Base-by-base conservation (phyloP, 2,113 vertebrate species). In the Rafetus swinhoei region DNA sequence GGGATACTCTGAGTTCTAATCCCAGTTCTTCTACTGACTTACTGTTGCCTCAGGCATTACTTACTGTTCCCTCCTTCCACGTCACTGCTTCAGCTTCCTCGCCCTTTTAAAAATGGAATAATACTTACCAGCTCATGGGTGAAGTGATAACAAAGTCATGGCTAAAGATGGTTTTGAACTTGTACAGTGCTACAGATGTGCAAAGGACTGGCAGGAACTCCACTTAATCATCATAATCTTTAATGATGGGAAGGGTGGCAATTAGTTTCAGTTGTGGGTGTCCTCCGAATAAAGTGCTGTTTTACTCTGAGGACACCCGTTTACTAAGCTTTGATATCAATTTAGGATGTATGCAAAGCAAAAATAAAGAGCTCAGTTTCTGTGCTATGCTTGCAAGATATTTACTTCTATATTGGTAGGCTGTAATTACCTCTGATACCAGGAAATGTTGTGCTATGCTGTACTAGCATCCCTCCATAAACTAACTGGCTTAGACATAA, bases 311-410 rank as follows among this genome's bases (percentile, higher is more conserved):
- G 52, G 83, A 93, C 32, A 2, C 1, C 11, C 82, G 53, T 72
- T 89, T 4, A 2, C 11, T 52, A 19, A 52, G 54, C 22, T 29
- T 80, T 55, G 69, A 55, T 85, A 39, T 81, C 53, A 82, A 92
- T 90, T 72, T 77, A 69, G 91, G 62, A 62, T 81, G 77, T 9
- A 85, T 54, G 25, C 56, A 62, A 93, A 90, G 92, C 45, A 90
- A 92, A 92, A 91, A 79, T 24, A 27, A 89, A 92, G 84, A 93
- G 53, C 57, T 81, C 22, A 60, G 50, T 25, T 95, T 93, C 85
- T 0, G 0, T 74, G 81, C 25, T 1, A 0, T 72, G 65, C 59
- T 65, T 87, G 59, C 50, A 90, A 91, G 93, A 54, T 65, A 93
- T 60, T 89, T 89, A 86, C 60, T 90, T 85, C 82, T 55, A 52